Evolutionary conservation across 2,888 invertebrate genomes (phyloP), one percentile per base, ranked within the genome.

Genomic region (Phlogophora meticulosa): DNA sequence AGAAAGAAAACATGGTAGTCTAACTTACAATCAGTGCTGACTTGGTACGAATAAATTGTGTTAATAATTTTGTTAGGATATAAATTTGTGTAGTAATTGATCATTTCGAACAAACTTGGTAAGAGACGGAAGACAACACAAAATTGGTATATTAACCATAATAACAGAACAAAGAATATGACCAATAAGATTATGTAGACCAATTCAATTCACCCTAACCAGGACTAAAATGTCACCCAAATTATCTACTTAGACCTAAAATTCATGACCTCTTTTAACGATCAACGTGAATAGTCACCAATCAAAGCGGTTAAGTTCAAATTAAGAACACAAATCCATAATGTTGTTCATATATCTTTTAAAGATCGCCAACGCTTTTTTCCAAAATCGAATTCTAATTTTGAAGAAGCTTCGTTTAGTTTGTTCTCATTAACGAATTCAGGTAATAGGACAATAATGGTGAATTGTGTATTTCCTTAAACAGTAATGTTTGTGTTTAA

Each of bases 301-400:
- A 52, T 65, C 53, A 49, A 49, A 71, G 43, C 55, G 46, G 61
- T 69, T 66, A 28, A 17, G 55, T 64, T 71, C 52, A 51, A 60
- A 58, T 64, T 15, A 65, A 65, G 55, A 57, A 52, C 61, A 57
- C 56, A 61, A 58, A 42, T 63, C 57, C 28, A 38, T 60, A 63
- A 59, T 45, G 38, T 63, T 28, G 22, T 34, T 17, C 9, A 28
- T 62, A 5, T 57, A 57, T 51, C 38, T 58, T 74, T 62, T 72
- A 57, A 36, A 66, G 45, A 72, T 62, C 75, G 70, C 78, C 78
- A 53, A 9, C 70, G 71, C 52, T 5, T 52, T 66, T 66, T 51
- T 45, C 68, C 79, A 66, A 79, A 81, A 48, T 17, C 4, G 46
- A 20, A 78, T 81, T 71, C 20, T 45, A 68, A 71, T 66, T 71